These are phyloP conservation scores for Eupsilia transversa DNA, from an alignment of 2,888 invertebrate species.

Conservation along the genomic window DNA sequence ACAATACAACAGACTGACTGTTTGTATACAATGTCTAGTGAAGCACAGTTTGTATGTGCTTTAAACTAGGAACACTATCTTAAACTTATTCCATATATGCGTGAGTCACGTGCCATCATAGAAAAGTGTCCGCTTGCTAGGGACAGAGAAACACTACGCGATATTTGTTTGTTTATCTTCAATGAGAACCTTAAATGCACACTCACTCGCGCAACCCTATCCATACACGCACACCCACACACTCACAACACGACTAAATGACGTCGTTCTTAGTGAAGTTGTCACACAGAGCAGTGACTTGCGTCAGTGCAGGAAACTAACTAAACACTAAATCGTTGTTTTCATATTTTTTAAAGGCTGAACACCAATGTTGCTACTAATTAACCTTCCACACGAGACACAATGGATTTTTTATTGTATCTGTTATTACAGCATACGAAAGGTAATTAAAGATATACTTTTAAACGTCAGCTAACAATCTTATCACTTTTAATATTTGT, in stretches of 20 bases:
- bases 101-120: too few species aligned
- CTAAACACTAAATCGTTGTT: not conserved
- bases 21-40: not conserved
- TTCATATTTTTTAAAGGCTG: not conserved
- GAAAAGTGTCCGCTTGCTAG: not conserved
- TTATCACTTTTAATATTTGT: not conserved
- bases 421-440: too few species aligned
- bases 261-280: not conserved
- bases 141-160: not conserved
- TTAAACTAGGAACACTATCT: too few species aligned
- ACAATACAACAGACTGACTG: not conserved
- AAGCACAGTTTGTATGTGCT: not conserved
- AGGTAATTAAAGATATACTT: too few species aligned
- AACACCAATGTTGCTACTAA: not conserved
- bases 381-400: too few species aligned
- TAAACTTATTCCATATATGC: not conserved
- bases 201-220: not conserved
- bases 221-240: too few species aligned
- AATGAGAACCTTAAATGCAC: not conserved
- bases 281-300: not conserved
- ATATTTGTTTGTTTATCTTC: not conserved
- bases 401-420: too few species aligned
- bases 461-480: not conserved
- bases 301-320: not conserved
- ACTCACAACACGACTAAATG: not conserved